Evolutionary conservation across 2,888 invertebrate species (phyloP).

Genomic region (Chrysodeixis includens): DNA sequence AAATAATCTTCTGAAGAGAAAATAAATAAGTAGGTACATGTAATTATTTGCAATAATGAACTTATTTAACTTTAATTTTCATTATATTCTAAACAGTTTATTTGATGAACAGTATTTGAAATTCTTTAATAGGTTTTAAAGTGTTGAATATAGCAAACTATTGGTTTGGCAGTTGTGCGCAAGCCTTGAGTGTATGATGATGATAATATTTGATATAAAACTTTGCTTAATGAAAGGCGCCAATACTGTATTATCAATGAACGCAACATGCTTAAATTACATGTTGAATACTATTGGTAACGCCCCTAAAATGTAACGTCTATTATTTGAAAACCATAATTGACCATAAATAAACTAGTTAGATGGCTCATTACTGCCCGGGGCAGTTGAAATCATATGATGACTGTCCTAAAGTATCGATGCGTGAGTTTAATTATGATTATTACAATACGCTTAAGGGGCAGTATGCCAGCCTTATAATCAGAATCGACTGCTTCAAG

Average conservation of each 20-base stretch:
- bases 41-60: too few relatives aligned
- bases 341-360: constrained; percentile 3
- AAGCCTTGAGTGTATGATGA: too few relatives aligned
- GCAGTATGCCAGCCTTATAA: constrained; percentile 2
- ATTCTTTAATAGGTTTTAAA: too few relatives aligned
- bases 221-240: not conserved
- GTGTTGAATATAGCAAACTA: too few relatives aligned
- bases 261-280: not conserved
- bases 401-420: not conserved
- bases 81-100: too few relatives aligned
- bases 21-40: too few relatives aligned
- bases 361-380: not conserved
- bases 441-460: constrained; percentile 5
- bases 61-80: too few relatives aligned
- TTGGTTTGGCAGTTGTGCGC: too few relatives aligned
- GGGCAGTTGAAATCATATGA: not conserved
- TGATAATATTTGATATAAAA: too few relatives aligned
- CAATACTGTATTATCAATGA: not conserved
- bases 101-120: too few relatives aligned
- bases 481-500: not conserved
- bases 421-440: not conserved
- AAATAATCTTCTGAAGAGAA: not conserved
- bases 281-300: not conserved
- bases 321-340: not conserved
- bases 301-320: not conserved